Evolutionary conservation across 2,113 vertebrate genomes (phyloP), one percentile per base, ranked within the genome.

Genomic region (Casuarius casuarius): DNA sequence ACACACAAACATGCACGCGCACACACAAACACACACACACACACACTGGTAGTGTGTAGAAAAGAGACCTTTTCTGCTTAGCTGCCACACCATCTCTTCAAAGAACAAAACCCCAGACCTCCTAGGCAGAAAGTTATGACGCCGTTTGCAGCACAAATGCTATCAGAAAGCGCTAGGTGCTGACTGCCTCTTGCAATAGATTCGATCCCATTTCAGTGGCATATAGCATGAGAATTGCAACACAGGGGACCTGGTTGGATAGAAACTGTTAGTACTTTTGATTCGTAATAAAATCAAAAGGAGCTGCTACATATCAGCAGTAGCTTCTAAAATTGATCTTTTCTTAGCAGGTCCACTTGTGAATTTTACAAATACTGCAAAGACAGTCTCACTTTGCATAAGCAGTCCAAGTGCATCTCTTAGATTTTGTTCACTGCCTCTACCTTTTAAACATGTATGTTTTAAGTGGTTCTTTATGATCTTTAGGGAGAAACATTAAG

Each of bases 211-310:
- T 58, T 29, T 54, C 20, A 1, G 0, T 31, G 33, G 8, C 9
- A 13, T 29, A 61, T 9, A 23, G 71, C 0, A 0, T 42, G 23
- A 83, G 33, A 74, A 58, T 25, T 20, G 14, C 13, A 68, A 52
- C 14, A 2, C 31, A 44, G 35, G 3, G 12, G 12, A 66, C 4
- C 11, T 63, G 38, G 8, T 25, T 59, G 6, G 10, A 44, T 81
- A 58, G 18, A 82, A 68, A 25, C 21, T 0, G 0, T 16, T 73
- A 0, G 0, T 3, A 35, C 10, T 40, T 42, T 42, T 16, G 48
- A 29, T 21, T 19, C 33, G 16, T 7, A 38, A 40, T 13, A 68
- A 85, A 72, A 85, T 26, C 20, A 70, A 63, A 84, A 79, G 49
- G 9, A 48, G 11, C 12, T 70, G 9, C 54, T 13, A 38, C 14